Conservation (phyloP, 1,140 invertebrate genomes). For the Papilio helenus region DNA sequence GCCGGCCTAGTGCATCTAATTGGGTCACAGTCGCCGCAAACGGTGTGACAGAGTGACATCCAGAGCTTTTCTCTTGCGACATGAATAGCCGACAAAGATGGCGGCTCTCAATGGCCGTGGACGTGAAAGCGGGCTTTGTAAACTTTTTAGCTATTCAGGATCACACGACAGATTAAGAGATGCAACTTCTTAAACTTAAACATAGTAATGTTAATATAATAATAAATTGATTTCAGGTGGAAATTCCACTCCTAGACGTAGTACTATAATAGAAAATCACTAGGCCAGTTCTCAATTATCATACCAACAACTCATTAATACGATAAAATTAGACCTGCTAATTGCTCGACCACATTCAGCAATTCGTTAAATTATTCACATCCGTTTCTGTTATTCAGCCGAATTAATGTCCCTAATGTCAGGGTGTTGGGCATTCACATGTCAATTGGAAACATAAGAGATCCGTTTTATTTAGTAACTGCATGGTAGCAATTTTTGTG, state of each 20-base stretch:
- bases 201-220: too few species aligned
- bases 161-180: neutral
- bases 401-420: neutral
- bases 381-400: neutral
- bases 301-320: neutral
- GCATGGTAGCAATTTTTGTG: too few species aligned
- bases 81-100: constrained; percentile 21
- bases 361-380: constrained; percentile 8
- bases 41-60: constrained; percentile 41
- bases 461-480: neutral
- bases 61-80: constrained; percentile 27
- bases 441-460: neutral
- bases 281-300: neutral
- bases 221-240: too few species aligned
- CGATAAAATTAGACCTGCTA: constrained; percentile 1
- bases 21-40: constrained; percentile 45
- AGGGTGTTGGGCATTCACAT: neutral
- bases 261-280: neutral
- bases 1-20: constrained; percentile 40
- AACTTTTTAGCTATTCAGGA: constrained; percentile 16
- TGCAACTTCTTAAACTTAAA: neutral
- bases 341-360: neutral
- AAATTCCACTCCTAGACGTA: too few species aligned
- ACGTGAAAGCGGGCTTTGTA: constrained; percentile 9
- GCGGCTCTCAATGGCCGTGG: neutral